Evolutionary conservation across 2,888 invertebrate species (phyloP), one percentile per base, ranked within the genome.

Genomic region (Tipula vernalis): DNA sequence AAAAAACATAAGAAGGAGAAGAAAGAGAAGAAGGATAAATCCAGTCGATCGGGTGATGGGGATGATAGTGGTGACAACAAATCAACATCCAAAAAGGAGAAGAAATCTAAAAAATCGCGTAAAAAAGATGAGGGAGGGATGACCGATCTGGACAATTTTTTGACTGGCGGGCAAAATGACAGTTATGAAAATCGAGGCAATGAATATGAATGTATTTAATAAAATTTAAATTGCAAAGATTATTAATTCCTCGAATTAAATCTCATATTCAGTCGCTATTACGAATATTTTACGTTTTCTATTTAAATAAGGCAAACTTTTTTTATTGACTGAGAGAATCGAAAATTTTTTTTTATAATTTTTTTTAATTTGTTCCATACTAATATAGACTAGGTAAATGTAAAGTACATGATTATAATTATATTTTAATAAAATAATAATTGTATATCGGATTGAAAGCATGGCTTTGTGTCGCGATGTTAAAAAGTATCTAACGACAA

Each of bases 171-270:
- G 89, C 90, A 93, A 91, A 89, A 71, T 71, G 28, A 71, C 2
- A 28, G 28, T 28, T 28, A 71, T 28, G 89, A 92, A 90, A 87
- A 90, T 90, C 90, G 92, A 90, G 92, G 94, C 88, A 91, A 92
- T 84, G 93, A 94, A 83, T 94, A 94, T 89, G 94, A 94, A 90
- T 93, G 93, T 88, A 93, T 94, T 90, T 94, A 93, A 89, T 85
- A 83, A 28, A 57, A 6, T 86, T 2, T 15, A 18, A 51, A 51
- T n/a, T 51, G n/a, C n/a, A 13, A 5, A 36, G 36, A 36, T 28
- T 8, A 36, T n/a, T 13, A n/a, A 18, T 85, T 85, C n/a, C 42
- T 84, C n/a, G 39, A 39, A 8, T 36, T 84, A 39, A 28, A 28
- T 85, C 39, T n/a, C 18, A 15, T n/a, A 44, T 86, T 86, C 13